Percentiles rank a stretch among this genome's conserved stretches.
Evolutionary conservation across 2,888 invertebrate species (phyloP).

Genomic region (Orgyia antiqua): DNA sequence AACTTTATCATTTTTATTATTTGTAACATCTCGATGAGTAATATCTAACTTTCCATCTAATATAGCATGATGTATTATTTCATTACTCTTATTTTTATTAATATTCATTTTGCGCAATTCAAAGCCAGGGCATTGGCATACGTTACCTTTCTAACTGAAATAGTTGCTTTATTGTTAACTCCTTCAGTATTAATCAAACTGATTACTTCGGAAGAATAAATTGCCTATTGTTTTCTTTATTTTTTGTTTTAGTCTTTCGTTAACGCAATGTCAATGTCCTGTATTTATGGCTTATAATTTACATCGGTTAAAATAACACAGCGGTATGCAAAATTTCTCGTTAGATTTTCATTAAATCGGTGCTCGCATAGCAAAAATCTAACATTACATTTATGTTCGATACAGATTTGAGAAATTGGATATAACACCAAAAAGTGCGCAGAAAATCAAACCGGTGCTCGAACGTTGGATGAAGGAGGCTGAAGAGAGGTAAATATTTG

Average conservation of each 20-base stretch:
- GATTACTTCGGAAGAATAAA: slow-evolving; percentile 72
- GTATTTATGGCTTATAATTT: slow-evolving; percentile 74
- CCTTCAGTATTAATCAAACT: slow-evolving; percentile 75
- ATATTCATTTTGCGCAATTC: slow-evolving; percentile 75
- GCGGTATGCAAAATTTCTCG: no score
- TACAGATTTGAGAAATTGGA: slow-evolving; percentile 99
- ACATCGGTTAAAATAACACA: slow-evolving; percentile 53
- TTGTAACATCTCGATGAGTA: slow-evolving; percentile 62
- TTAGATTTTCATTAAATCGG: slow-evolving; percentile 39
- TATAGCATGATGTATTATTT: slow-evolving; percentile 76
- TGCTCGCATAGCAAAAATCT: slow-evolving; percentile 63
- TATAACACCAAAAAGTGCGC: slow-evolving; percentile 99
- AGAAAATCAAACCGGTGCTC: slow-evolving; percentile 98
- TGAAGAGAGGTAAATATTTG: slow-evolving; percentile 91
- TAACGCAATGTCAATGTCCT: slow-evolving; percentile 83
- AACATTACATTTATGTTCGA: slow-evolving; percentile 76
- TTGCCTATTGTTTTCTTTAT: slow-evolving; percentile 68
- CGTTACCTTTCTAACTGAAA: slow-evolving; percentile 75
- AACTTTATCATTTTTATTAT: slow-evolving; percentile 66
- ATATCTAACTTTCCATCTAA: slow-evolving; percentile 72
- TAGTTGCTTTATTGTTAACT: slow-evolving; percentile 72
- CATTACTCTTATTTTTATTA: slow-evolving; percentile 67
- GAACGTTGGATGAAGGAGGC: slow-evolving; percentile 99
- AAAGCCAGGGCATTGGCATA: slow-evolving; percentile 96
- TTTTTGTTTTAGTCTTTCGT: slow-evolving; percentile 22